phyloP scores from a whole-genome alignment of 2,888 invertebrate species.

The Drosophila monieri region DNA sequence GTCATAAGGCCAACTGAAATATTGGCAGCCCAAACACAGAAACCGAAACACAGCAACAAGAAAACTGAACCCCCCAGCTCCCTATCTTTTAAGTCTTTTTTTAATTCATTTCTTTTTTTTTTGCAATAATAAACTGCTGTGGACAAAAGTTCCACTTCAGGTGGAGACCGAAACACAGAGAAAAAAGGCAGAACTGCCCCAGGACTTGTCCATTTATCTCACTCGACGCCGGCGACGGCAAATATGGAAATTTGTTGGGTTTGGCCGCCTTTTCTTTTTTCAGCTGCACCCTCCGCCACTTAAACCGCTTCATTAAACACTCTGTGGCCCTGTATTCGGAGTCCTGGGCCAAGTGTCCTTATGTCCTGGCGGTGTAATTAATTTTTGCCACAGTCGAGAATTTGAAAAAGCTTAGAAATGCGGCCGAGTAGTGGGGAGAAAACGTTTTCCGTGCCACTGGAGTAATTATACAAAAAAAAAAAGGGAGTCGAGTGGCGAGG shows the following conservation, averaged over 20 bases:
- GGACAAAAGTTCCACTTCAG: conserved; percentile 49
- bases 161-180: conserved; percentile 18
- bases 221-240: conserved; percentile 57
- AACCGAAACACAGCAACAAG: conserved; percentile 16
- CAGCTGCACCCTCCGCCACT: conserved; percentile 34
- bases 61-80: conserved; percentile 10
- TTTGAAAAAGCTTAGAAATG: conserved; percentile 49
- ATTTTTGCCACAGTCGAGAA: conserved; percentile 62
- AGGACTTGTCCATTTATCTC: conserved; percentile 72
- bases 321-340: conserved; percentile 43
- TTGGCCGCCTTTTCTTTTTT: conserved; percentile 20
- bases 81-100: conserved; percentile 29
- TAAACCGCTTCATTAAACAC: conserved; percentile 77
- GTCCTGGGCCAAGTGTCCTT: conserved; percentile 56
- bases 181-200: conserved; percentile 22
- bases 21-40: conserved; percentile 52
- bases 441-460: conserved; percentile 23
- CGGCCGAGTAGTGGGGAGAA: conserved; percentile 25
- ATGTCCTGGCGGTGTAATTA: conserved; percentile 73
- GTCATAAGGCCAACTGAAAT: conserved; percentile 77
- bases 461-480: conserved; percentile 51
- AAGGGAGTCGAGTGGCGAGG: conserved; percentile 32
- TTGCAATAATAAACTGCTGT: conserved; percentile 45
- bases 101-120: background rate
- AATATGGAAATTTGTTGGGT: conserved; percentile 67